Percentiles rank a stretch among this genome's conserved stretches.
Conservation (phyloP, 1,140 invertebrate genomes). For the Drosophila asahinai region DNA sequence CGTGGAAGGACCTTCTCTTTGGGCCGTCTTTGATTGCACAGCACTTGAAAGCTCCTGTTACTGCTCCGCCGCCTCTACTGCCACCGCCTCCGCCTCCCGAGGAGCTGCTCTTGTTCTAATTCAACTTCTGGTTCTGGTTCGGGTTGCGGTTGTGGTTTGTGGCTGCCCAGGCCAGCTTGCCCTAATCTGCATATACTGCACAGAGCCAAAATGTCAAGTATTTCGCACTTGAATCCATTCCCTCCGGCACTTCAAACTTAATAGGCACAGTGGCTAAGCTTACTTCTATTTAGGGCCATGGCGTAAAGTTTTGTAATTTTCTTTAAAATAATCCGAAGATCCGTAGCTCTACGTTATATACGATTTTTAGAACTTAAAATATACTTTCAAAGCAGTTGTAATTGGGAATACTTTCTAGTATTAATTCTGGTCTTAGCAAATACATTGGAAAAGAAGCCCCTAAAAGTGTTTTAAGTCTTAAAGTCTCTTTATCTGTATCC, state of each 20-base stretch:
- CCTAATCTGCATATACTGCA: constrained; percentile 58
- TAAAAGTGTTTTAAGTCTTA: too few species aligned
- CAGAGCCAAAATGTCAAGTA: constrained; percentile 44
- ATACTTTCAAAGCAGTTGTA: not conserved
- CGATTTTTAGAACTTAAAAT: not conserved
- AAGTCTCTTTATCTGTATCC: too few species aligned
- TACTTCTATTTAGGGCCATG: constrained; percentile 4
- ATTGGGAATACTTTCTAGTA: not conserved
- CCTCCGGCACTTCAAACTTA: constrained; percentile 6
- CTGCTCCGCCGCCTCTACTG: not conserved
- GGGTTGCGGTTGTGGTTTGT: constrained; percentile 28
- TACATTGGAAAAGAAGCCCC: too few species aligned
- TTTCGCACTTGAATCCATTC: constrained; percentile 29
- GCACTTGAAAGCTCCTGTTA: constrained; percentile 51
- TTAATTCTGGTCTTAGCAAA: not conserved
- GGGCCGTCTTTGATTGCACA: constrained; percentile 49
- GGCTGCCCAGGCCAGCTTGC: constrained; percentile 24
- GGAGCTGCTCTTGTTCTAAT: constrained; percentile 23
- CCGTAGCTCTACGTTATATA: too few species aligned
- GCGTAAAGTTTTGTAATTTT: not conserved
- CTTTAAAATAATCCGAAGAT: not conserved
- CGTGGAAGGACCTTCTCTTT: constrained; percentile 25
- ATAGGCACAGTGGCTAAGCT: not conserved
- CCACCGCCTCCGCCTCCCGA: not conserved
- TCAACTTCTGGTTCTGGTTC: constrained; percentile 19